These are phyloP conservation scores for Crotophaga sulcirostris DNA, from an alignment of 2,113 vertebrate genomes.

Conservation along the genomic window DNA sequence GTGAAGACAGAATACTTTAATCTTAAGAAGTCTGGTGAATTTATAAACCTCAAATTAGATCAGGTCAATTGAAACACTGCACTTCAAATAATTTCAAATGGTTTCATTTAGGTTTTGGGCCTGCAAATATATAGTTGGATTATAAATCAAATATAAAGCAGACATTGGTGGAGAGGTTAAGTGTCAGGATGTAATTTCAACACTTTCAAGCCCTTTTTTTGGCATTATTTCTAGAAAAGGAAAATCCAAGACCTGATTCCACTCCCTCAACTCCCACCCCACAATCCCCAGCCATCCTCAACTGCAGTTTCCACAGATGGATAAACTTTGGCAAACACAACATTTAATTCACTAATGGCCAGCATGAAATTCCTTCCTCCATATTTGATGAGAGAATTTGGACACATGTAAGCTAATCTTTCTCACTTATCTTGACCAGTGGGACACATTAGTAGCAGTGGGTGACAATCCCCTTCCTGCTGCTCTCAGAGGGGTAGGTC, in stretches of 20 bases:
- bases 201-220: background rate
- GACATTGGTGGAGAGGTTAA: constrained; percentile 1
- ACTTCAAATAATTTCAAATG: constrained; percentile 42
- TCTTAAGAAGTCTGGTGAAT: constrained; percentile 48
- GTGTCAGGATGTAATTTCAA: constrained; percentile 54
- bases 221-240: background rate
- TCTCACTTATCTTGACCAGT: background rate
- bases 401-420: background rate
- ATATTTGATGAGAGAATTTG: background rate
- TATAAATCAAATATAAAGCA: constrained; percentile 48
- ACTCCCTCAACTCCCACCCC: no score
- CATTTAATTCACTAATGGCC: background rate
- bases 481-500: background rate
- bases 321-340: background rate
- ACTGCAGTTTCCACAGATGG: background rate
- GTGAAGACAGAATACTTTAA: constrained; percentile 50
- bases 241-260: background rate
- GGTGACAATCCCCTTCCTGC: background rate
- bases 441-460: background rate
- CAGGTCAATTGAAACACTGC: constrained; percentile 56
- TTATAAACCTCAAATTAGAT: constrained; percentile 63
- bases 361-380: background rate
- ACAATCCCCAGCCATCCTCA: background rate
- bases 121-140: constrained; percentile 17
- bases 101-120: constrained; percentile 30